Percentiles rank a stretch among this genome's conserved stretches.
phyloP scores from a whole-genome alignment of 1,140 invertebrate species.

The Musca vetustissima region DNA sequence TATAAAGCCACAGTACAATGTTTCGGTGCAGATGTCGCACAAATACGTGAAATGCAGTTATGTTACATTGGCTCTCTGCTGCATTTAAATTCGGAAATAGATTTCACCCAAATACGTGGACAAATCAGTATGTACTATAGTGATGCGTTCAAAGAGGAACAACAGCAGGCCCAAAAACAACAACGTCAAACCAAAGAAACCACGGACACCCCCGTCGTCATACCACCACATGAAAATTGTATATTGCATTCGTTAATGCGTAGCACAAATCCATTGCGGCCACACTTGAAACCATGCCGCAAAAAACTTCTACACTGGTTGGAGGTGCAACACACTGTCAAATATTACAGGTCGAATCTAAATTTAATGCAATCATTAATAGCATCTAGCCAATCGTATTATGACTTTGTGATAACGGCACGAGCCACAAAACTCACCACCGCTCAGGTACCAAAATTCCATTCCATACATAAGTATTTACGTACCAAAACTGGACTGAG shows the following conservation, averaged over 20 bases:
- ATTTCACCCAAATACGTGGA: constrained; percentile 8
- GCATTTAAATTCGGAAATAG: not conserved
- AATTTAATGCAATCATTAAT: constrained; percentile 34
- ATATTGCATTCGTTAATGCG: not conserved
- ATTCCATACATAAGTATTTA: constrained; percentile 26
- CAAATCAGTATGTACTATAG: constrained; percentile 21
- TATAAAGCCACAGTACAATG: constrained; percentile 9
- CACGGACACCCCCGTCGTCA: not conserved
- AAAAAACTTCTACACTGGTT: constrained; percentile 26
- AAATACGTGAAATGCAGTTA: constrained; percentile 5
- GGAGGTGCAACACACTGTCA: constrained; percentile 20
- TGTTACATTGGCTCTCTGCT: constrained; percentile 25
- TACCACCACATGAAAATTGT: constrained; percentile 31
- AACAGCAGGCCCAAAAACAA: too few relatives aligned
- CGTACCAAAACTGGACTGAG: constrained; percentile 17
- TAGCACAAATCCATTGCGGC: not conserved
- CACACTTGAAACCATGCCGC: not conserved
- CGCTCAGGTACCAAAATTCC: not conserved
- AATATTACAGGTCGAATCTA: constrained; percentile 27
- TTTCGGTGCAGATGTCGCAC: not conserved
- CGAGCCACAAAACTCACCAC: constrained; percentile 31
- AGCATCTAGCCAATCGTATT: constrained; percentile 33
- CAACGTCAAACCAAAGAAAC: not conserved
- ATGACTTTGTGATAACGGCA: constrained; percentile 36
- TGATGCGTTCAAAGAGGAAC: not conserved